Conservation (phyloP, 2,888 invertebrate genomes). For the Ophioninae sp. region DNA sequence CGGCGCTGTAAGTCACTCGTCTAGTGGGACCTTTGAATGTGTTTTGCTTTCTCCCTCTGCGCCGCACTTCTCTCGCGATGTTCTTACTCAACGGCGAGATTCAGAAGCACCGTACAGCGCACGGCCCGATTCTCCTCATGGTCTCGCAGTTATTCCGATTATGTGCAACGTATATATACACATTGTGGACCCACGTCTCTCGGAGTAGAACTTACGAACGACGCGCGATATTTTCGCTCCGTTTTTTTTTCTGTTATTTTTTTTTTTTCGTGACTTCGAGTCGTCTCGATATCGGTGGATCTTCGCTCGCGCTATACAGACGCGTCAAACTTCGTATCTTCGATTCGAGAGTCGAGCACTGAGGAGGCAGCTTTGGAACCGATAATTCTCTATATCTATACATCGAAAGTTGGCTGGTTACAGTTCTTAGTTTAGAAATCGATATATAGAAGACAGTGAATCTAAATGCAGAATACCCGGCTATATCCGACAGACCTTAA, state of each 20-base stretch:
- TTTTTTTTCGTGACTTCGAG: not conserved
- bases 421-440: constrained; percentile 35
- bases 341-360: not conserved
- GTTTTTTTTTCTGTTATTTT: not conserved
- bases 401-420: constrained; percentile 30
- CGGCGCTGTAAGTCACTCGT: constrained; percentile 59
- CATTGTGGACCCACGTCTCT: not conserved
- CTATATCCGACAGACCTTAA: constrained; percentile 16
- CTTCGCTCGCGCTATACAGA: not conserved
- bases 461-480: constrained; percentile 24
- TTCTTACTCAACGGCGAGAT: not conserved
- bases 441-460: constrained; percentile 28
- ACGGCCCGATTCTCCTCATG: not conserved
- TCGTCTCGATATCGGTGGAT: constrained; percentile 1
- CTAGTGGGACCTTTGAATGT: constrained; percentile 49
- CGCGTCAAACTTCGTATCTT: constrained; percentile 14
- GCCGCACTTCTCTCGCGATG: constrained; percentile 8
- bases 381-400: constrained; percentile 20
- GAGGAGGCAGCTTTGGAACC: not conserved
- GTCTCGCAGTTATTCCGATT: not conserved
- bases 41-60: constrained; percentile 29
- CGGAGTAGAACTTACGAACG: not conserved
- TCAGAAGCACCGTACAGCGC: no score
- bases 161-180: not conserved
- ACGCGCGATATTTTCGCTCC: not conserved